A percentile compares a stretch with the other conserved stretches of the same genome.
These are phyloP conservation scores for Gymnoscopelus microlampas DNA, from an alignment of 2,797 vertebrate genomes.

Conservation along the genomic window DNA sequence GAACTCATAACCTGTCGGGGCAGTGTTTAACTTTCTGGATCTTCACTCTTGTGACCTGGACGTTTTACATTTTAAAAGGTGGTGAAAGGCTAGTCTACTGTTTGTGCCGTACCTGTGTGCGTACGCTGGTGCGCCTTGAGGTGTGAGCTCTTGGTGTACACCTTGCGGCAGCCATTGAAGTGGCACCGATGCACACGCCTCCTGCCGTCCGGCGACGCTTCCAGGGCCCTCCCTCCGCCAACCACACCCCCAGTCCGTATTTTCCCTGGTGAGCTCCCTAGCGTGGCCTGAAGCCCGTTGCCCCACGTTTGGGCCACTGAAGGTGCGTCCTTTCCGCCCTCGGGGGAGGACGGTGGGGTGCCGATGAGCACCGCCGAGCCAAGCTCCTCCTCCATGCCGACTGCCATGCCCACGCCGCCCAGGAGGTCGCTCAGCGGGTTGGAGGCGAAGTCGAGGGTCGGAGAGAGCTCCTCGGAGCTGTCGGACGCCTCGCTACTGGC, in stretches of 20 bases:
- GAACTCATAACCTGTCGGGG: conserved; percentile 5
- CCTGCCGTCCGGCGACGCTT: conserved; percentile 90
- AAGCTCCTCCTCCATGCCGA: conserved; percentile 84
- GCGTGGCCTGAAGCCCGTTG: conserved; percentile 81
- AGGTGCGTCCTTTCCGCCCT: conserved; percentile 86
- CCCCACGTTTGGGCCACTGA: conserved; percentile 82
- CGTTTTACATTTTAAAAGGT: not conserved
- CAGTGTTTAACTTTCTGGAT: not conserved
- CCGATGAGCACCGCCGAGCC: conserved; percentile 81
- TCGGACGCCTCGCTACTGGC: conserved; percentile 92
- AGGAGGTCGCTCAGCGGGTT: conserved; percentile 86
- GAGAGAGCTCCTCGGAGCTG: conserved; percentile 93
- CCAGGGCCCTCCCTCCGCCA: conserved; percentile 77
- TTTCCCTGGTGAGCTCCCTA: conserved; percentile 86
- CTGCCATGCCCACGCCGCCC: conserved; percentile 73
- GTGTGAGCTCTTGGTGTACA: conserved; percentile 99
- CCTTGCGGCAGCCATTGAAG: conserved; percentile 97
- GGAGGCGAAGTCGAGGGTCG: conserved; percentile 88
- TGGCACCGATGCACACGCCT: conserved; percentile 93
- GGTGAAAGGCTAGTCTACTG: not conserved
- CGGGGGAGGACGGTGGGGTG: conserved; percentile 92
- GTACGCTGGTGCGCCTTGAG: conserved; percentile 99
- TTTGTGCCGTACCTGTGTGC: conserved; percentile 88
- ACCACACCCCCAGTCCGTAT: conserved; percentile 78
- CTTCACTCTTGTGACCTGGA: not conserved